Conservation (phyloP, 2,888 invertebrate species). For the Hemistola chrysoprasaria region DNA sequence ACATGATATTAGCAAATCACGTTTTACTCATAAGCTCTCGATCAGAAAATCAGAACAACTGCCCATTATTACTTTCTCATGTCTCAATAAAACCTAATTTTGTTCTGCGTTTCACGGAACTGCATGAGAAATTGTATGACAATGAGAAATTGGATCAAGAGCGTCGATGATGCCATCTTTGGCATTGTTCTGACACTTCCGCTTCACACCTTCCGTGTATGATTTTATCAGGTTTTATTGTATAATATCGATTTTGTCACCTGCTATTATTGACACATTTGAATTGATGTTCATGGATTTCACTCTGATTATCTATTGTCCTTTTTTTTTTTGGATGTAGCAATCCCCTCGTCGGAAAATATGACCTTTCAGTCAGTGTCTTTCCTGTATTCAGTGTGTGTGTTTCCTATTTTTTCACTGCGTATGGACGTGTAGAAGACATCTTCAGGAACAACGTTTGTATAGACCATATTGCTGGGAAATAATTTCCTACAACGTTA, state of each 20-base stretch:
- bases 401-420: too few relatives aligned
- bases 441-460: too few relatives aligned
- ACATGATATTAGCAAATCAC: constrained; percentile 5
- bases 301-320: background rate
- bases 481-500: too few relatives aligned
- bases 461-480: too few relatives aligned
- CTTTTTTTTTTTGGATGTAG: too few relatives aligned
- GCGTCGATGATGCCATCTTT: constrained; percentile 28
- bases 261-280: constrained; percentile 7
- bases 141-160: constrained; percentile 51
- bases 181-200: constrained; percentile 36
- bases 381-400: too few relatives aligned
- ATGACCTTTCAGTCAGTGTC: too few relatives aligned
- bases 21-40: constrained; percentile 11
- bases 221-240: constrained; percentile 14
- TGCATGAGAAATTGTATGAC: constrained; percentile 37
- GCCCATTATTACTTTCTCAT: constrained; percentile 14
- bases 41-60: constrained; percentile 7
- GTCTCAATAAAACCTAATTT: constrained; percentile 34
- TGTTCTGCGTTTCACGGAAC: constrained; percentile 33
- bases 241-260: constrained; percentile 4
- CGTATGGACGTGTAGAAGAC: too few relatives aligned
- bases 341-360: too few relatives aligned
- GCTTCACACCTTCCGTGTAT: constrained; percentile 30
- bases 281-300: constrained; percentile 6